Evolutionary conservation across 2,797 vertebrate genomes (phyloP), one percentile per base, ranked within the genome.

Genomic region (Carapus acus): DNA sequence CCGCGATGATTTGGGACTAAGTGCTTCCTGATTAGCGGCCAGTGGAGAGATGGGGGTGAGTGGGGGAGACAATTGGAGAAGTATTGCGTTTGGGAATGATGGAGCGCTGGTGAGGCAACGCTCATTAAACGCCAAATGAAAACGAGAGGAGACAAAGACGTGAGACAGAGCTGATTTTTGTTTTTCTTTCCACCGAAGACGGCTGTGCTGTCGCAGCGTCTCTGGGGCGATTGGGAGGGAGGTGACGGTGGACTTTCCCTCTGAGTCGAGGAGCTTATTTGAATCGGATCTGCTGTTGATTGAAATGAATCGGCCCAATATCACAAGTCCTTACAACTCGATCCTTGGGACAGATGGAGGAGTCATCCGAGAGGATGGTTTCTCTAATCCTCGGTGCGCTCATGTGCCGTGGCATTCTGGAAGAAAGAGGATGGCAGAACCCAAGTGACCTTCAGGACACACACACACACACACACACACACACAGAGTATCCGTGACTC

Each of bases 11-110:
- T 72, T 68, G 71, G 54, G 55, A 85, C 64, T 46, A 75, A 71
- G 75, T 67, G 71, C 84, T 89, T 90, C 89, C 89, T 90, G 83
- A 88, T 88, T 87, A 88, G 77, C 1, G 18, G 46, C 57, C 33
- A 69, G 80, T 73, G 55, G 60, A 53, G 66, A 54, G 70, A 81
- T 55, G 51, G 42, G 48, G 52, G 49, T 54, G 63, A 58, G 57
- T n/a, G 27, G 36, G 44, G 43, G 51, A 24, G 69, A 68, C 54
- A 65, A 55, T 45, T 51, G 47, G 13, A 67, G 57, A 67, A 69
- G 73, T 54, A 79, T 79, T 77, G 69, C 59, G 53, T 71, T 66
- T 60, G 51, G 49, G 38, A 65, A 49, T 39, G 60, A 84, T 71
- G 64, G 43, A 68, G 62, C 52, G 27, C 50, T 60, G 37, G 24